Percentiles rank a stretch among this genome's conserved stretches.
phyloP scores from a whole-genome alignment of 2,113 vertebrate genomes.

The Rattus norvegicus region DNA sequence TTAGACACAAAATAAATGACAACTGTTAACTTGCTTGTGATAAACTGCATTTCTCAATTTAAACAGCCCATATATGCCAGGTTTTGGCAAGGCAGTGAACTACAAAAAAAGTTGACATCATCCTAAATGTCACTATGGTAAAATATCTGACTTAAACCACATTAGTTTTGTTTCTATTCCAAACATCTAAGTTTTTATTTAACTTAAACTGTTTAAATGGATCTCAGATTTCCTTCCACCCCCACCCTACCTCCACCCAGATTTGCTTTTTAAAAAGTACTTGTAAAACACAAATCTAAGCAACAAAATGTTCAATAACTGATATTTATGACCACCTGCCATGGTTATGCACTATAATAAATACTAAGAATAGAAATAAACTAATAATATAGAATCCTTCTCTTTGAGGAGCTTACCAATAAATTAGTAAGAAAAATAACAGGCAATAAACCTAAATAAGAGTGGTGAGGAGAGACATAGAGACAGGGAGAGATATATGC shows the following conservation, averaged over 20 bases:
- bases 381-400: neutral
- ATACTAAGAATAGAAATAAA: neutral
- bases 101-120: neutral
- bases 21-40: slow-evolving; percentile 30
- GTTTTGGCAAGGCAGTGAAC: neutral
- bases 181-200: slow-evolving; percentile 21
- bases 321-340: slow-evolving; percentile 10
- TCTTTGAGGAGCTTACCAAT: neutral
- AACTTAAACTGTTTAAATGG: slow-evolving; percentile 31
- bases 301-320: slow-evolving; percentile 39
- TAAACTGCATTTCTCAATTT: slow-evolving; percentile 35
- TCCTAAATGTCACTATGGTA: neutral
- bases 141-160: slow-evolving; percentile 24
- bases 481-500: neutral
- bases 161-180: slow-evolving; percentile 21
- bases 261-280: slow-evolving; percentile 43
- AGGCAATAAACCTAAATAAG: neutral
- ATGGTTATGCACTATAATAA: neutral
- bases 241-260: too few species aligned
- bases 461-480: neutral
- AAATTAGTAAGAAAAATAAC: neutral
- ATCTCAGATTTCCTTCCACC: slow-evolving; percentile 34
- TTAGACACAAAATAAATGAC: slow-evolving; percentile 10
- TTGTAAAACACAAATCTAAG: slow-evolving; percentile 47
- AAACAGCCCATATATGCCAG: neutral